Evolutionary conservation across 2,797 vertebrate species (phyloP).

Genomic region (Eurystomus glaucurus): DNA sequence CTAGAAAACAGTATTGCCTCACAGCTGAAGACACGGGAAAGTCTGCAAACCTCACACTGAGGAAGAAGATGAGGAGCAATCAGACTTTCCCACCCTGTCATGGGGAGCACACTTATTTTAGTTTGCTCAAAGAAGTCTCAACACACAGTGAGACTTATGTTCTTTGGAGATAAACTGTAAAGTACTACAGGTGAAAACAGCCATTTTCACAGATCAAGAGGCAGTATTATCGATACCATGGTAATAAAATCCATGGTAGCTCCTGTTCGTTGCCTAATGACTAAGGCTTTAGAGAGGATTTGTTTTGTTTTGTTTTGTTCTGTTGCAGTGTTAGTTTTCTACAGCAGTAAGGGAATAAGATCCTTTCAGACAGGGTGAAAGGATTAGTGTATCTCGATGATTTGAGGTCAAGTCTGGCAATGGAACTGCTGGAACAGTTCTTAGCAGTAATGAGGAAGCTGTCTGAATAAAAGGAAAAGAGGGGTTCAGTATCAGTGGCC

Average conservation of each 20-base stretch:
- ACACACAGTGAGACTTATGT: not conserved
- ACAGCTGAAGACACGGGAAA: not conserved
- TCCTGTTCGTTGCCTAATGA: not conserved
- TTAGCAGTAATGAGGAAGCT: slow-evolving; percentile 7
- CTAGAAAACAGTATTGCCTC: not conserved
- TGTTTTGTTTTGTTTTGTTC: not conserved
- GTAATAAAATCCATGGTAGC: not conserved
- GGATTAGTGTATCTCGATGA: slow-evolving; percentile 21
- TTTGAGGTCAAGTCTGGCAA: slow-evolving; percentile 14
- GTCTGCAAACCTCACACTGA: not conserved
- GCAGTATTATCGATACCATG: not conserved
- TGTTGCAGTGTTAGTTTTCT: not conserved
- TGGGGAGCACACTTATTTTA: not conserved
- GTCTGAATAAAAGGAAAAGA: not conserved
- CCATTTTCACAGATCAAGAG: not conserved
- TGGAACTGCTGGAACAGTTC: not conserved
- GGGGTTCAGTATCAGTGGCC: not conserved
- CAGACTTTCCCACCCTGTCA: not conserved
- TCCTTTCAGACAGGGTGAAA: not conserved
- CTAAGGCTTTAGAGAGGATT: not conserved
- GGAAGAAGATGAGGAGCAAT: not conserved
- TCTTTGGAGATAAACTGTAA: slow-evolving; percentile 4
- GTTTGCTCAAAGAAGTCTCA: not conserved
- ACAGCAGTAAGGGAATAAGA: not conserved
- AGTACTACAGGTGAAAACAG: not conserved